Base-by-base conservation (phyloP, 2,797 vertebrate genomes). In the Oreortyx pictus region DNA sequence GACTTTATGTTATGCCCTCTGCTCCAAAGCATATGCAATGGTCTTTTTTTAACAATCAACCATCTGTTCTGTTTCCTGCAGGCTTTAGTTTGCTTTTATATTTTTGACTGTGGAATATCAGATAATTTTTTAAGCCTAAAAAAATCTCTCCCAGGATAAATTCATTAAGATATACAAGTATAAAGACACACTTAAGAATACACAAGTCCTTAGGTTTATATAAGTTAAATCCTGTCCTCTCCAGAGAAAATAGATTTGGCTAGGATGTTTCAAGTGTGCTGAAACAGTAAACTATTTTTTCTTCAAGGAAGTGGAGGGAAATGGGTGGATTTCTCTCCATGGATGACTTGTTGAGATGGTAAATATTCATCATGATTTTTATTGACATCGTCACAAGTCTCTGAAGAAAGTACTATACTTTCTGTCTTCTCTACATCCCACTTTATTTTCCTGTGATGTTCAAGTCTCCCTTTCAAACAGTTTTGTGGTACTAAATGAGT, bases 61-160 rank as follows among this genome's bases (percentile, higher is more conserved):
- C 73, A 88, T 75, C 82, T 91, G 80, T 75, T 93, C 37, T 62
- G 37, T 68, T 92, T 89, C 61, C 93, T 91, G 5, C 15, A 83
- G 79, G 1, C 83, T 92, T 92, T 81, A 61, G 61, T 91, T 91
- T 90, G 82, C 74, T 95, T 91, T 89, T 33, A 65, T 17, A 59
- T 83, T 66, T 92, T 89, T 89, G 71, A 72, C 33, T 81, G 62
- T 62, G 59, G 54, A 86, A 27, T 75, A 92, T 76, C 77, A 88
- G 77, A 90, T 62, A 83, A 91, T 68, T 88, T 92, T 83, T 84
- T 59, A 88, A 95, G 56, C n/a, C 59, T 62, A 56, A 50, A 39
- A 83, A 50, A 88, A 88, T n/a, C 19, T 88, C 83, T 88, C 50
- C 46, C 76, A 62, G 72, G 59, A 46, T 71, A 84, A 62, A 18